Evolutionary conservation across 2,113 vertebrate genomes (phyloP), one percentile per base, ranked within the genome.

Genomic region (Cervus canadensis): DNA sequence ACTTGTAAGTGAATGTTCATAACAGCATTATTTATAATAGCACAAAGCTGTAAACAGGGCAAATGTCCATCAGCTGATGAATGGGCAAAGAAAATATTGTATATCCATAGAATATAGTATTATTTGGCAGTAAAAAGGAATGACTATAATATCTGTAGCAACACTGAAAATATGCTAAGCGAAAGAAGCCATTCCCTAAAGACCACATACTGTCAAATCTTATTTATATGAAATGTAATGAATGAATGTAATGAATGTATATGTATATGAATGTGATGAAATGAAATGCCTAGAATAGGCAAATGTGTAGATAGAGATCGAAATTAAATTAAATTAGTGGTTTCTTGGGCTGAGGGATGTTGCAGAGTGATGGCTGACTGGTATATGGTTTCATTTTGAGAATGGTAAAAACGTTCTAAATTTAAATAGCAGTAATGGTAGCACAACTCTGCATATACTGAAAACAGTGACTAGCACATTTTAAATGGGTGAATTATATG

Each of bases 11-110:
- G 48, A 89, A 71, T 86, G 84, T 94, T 89, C 45, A 54, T 81
- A 74, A 62, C 54, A 89, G 30, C 52, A 82, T 89, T 89, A 74
- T 89, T 92, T 97, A 6, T 67, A 93, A 45, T 79, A 96, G n/a
- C n/a, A n/a, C n/a, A 23, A 74, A 94, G 60, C 11, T 91, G 26
- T 78, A 71, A 87, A 79, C 52, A 67, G 25, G 50, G 11, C 54
- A 59, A 21, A 15, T 81, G 21, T 71, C 33, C 33, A n/a, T 52
- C 40, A 86, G 14, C 6, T 59, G 52, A 43, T 64, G 85, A 87
- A 60, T 74, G 17, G 56, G 76, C 85, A 92, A 89, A 76, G 59
- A 56, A 60, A 62, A 85, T 83, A 28, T 36, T 2, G 15, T 85
- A 15, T 78, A 48, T 87, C 28, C 6, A 16, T 82, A 76, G 4